Percentiles rank a stretch among this genome's conserved stretches.
Evolutionary conservation across 2,888 invertebrate species (phyloP).

Genomic region (Plusia festucae): DNA sequence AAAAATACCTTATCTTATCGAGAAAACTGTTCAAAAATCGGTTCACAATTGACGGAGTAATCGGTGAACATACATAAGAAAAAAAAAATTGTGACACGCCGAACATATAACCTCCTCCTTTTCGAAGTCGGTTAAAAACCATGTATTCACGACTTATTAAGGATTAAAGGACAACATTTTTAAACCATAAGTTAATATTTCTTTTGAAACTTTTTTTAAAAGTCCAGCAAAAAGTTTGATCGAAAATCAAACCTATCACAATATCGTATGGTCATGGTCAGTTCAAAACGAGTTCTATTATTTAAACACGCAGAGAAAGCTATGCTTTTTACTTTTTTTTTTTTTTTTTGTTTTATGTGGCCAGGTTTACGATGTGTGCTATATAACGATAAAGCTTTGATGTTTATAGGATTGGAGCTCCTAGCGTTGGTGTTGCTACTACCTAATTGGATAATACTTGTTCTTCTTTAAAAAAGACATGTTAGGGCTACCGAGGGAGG

Average conservation of each 20-base stretch:
- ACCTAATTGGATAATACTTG: background rate
- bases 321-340: constrained; percentile 59
- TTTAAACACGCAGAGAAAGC: constrained; percentile 59
- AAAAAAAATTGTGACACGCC: no score
- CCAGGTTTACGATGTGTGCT: constrained; percentile 21
- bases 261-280: constrained; percentile 16
- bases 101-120: no score
- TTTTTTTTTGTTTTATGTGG: constrained; percentile 51
- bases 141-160: no score
- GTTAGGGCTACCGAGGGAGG: no score
- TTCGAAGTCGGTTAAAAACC: no score
- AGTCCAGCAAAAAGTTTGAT: constrained; percentile 4
- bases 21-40: no score
- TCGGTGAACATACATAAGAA: no score
- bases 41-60: no score
- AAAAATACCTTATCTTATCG: no score
- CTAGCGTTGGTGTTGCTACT: background rate
- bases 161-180: no score
- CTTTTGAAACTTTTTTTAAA: background rate
- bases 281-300: constrained; percentile 51
- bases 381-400: background rate
- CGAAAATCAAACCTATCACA: constrained; percentile 57
- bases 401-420: background rate
- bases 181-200: no score
- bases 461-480: no score